Percentiles rank a stretch among this genome's conserved stretches.
Evolutionary conservation across 35 echinoderm and acorn worm species (phyloP).

Genomic region (Diadema setosum): DNA sequence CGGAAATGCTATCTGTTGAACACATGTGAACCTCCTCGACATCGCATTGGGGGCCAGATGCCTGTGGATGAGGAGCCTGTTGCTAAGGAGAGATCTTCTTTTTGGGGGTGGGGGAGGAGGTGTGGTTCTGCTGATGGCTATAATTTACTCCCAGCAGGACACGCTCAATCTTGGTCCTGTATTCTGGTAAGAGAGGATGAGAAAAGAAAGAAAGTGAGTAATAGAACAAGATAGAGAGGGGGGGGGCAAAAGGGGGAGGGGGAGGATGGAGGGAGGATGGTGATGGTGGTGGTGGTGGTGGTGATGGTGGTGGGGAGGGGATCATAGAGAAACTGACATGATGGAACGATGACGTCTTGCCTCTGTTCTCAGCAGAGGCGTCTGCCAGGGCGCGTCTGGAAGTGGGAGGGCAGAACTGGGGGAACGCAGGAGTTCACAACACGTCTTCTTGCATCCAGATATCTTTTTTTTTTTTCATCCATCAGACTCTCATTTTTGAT

Average conservation of each 20-base stretch:
- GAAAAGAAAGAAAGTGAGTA: too few species aligned
- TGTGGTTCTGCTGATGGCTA: neutral
- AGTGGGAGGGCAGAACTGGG: too few species aligned
- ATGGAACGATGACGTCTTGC: neutral
- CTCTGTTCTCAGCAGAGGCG: too few species aligned
- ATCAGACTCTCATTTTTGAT: too few species aligned
- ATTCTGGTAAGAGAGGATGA: neutral
- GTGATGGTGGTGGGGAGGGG: too few species aligned
- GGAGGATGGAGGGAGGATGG: neutral
- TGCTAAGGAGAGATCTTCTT: neutral
- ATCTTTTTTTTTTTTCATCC: too few species aligned
- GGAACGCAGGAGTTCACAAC: too few species aligned
- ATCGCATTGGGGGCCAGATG: neutral
- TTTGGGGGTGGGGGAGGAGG: neutral
- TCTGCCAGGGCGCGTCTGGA: too few species aligned
- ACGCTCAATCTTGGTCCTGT: neutral
- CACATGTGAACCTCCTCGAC: neutral
- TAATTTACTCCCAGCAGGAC: neutral
- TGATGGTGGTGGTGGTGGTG: neutral
- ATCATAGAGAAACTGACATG: neutral
- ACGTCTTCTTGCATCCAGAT: too few species aligned
- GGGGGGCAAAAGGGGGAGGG: neutral
- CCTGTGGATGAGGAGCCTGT: neutral
- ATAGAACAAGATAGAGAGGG: neutral
- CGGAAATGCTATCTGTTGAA: neutral